Percentiles rank a stretch among this genome's conserved stretches.
Evolutionary conservation across 30 jellyfish, hydroid and myxozoan species (phyloP).

Genomic region (Euphysa ruthae): DNA sequence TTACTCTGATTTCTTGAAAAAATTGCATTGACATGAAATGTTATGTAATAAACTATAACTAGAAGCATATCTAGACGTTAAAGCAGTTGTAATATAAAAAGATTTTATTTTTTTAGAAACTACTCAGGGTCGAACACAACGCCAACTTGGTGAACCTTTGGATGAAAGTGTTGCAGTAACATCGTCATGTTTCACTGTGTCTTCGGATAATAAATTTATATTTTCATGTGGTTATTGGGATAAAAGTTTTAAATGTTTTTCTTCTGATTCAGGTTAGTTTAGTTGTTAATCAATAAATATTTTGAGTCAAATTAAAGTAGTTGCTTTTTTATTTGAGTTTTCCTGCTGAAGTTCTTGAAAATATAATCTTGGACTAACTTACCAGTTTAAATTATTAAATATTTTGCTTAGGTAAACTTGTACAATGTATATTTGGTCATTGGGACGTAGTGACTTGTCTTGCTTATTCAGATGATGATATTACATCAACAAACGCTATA

Average conservation of each 20-base stretch:
- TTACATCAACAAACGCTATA: conserved; percentile 59
- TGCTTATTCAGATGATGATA: conserved; percentile 65
- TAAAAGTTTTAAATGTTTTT: conserved; percentile 80
- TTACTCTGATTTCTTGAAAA: too few relatives aligned
- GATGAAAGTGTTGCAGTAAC: conserved; percentile 84
- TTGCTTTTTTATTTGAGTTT: too few relatives aligned
- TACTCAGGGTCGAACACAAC: conserved; percentile 45
- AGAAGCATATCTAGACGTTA: too few relatives aligned
- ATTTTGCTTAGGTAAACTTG: conserved; percentile 49
- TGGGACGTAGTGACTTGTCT: conserved; percentile 96
- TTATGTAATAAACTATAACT: too few relatives aligned
- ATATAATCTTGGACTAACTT: too few relatives aligned
- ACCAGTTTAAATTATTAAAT: too few relatives aligned
- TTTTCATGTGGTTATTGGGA: conserved; percentile 99
- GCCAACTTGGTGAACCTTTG: conserved; percentile 91
- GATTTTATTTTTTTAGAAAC: conserved; percentile 34
- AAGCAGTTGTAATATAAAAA: too few relatives aligned
- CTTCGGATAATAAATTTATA: conserved; percentile 71
- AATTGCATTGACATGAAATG: too few relatives aligned
- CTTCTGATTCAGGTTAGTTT: conserved; percentile 87
- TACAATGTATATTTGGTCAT: conserved; percentile 91
- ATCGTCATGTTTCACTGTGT: conserved; percentile 71
- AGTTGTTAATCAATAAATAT: too few relatives aligned
- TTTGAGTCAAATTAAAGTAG: too few relatives aligned
- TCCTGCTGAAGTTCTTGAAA: too few relatives aligned